A percentile compares a stretch with the other conserved stretches of the same genome.
Conservation (phyloP, 64 coral and sea anemone genomes). For the Porites lutea region DNA sequence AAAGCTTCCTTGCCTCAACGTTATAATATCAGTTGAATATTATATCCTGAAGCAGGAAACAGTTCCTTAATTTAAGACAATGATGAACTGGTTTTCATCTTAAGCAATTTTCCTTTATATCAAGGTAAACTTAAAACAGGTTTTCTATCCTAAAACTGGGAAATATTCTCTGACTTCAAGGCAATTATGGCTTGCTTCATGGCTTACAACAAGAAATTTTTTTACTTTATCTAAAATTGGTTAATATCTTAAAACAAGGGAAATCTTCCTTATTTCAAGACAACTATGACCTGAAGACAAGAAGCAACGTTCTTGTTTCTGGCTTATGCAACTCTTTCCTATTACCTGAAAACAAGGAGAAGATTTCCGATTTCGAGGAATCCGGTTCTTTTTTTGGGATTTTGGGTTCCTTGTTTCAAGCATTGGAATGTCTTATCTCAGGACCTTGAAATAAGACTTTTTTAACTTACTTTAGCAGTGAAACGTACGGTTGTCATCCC, state of each 20-base stretch:
- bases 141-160: too few relatives aligned
- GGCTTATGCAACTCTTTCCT: neutral
- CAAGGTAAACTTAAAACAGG: neutral
- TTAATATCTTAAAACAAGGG: slow-evolving; percentile 3
- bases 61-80: neutral
- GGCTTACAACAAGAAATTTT: too few relatives aligned
- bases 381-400: slow-evolving; percentile 1
- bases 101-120: neutral
- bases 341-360: neutral
- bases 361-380: neutral
- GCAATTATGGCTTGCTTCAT: too few relatives aligned
- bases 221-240: neutral
- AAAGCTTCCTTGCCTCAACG: neutral
- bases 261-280: neutral
- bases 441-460: slow-evolving; percentile 38
- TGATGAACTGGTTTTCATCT: neutral
- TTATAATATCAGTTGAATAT: neutral
- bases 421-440: neutral
- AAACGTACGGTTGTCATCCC: too few relatives aligned
- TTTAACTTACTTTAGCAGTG: slow-evolving; percentile 22
- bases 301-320: neutral
- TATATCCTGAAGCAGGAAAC: neutral
- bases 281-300: neutral
- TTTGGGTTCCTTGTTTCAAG: neutral
- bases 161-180: too few relatives aligned